phyloP scores from a whole-genome alignment of 2,113 vertebrate genomes.

The Vidua macroura region DNA sequence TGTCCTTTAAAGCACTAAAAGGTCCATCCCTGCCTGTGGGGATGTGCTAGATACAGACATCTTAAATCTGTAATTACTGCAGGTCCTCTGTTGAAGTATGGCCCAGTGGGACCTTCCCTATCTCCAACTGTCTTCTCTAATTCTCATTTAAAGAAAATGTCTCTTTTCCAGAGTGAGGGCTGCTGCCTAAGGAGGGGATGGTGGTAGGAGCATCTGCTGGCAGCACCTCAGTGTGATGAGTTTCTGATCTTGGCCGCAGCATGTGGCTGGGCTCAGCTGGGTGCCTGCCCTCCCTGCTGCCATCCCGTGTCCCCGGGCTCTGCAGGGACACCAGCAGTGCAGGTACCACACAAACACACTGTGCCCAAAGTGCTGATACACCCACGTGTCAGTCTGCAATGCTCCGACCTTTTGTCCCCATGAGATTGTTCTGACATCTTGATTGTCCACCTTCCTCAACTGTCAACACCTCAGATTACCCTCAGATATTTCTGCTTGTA shows the following conservation, averaged over 20 bases:
- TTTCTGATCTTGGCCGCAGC: not conserved
- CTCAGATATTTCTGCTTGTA: not conserved
- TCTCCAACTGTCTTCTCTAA: not conserved
- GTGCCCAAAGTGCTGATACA: not conserved
- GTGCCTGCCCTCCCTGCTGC: not conserved
- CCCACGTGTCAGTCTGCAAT: accelerated
- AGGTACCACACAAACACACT: accelerated
- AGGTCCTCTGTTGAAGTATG: not conserved
- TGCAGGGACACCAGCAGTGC: not conserved
- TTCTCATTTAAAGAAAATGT: not conserved
- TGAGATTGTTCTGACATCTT: not conserved
- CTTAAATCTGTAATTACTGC: not conserved
- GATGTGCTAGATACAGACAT: not conserved
- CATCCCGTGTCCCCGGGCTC: accelerated
- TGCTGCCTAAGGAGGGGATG: accelerated
- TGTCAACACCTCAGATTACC: not conserved
- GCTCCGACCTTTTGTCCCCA: accelerated
- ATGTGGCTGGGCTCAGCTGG: accelerated
- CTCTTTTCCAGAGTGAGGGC: not conserved
- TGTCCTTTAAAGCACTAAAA: accelerated
- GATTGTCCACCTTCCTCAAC: not conserved
- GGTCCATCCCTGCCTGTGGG: not conserved
- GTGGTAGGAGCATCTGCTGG: not conserved
- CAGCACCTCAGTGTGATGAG: accelerated
- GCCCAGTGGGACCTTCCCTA: not conserved